Base-by-base conservation (phyloP, 2,113 vertebrate genomes). In the Tor tambroides region DNA sequence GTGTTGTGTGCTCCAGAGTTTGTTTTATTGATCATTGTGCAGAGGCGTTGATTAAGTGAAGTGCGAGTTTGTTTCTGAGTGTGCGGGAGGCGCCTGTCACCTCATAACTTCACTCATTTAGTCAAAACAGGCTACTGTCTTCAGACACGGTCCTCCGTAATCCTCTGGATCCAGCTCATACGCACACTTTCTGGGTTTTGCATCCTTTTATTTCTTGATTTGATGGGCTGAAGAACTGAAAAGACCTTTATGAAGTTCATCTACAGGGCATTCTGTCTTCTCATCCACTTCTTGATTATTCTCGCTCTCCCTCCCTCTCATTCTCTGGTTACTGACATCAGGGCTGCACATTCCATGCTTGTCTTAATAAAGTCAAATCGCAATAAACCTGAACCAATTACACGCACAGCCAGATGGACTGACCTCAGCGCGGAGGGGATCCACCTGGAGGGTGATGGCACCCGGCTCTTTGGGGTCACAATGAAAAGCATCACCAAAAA, bases 401-500 rank as follows among this genome's bases (percentile, higher is more conserved):
- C 82, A 87, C n/a, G 30, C 84, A 17, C 88, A 77, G 84, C 75
- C 86, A 80, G 88, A 90, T 67, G 41, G 74, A 80, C 84, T 90
- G 87, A 90, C 61, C 69, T 87, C 63, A 74, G 81, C 12, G 32
- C 12, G 26, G 90, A 91, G 72, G 82, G 61, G 59, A 87, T 88
- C 90, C 90, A 91, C 89, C 90, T 91, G 90, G 89, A 84, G 85
- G n/a, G 30, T 87, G 86, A 90, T 79, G 83, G 78, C 85, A 85
- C 87, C 79, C 86, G 17, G 72, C 84, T 76, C 61, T 83, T 35
- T 38, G 30, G 2, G 75, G 83, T 89, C 69, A 43, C 41, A 32
- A 19, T 51, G 65, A 35, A 81, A 81, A 81, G 21, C 35, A 63
- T 41, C 79, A 81, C 23, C 59, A 65, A 30, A 32, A 78, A 61